These are phyloP conservation scores for Zosterops lateralis DNA, from an alignment of 2,113 vertebrate species.

Conservation along the genomic window DNA sequence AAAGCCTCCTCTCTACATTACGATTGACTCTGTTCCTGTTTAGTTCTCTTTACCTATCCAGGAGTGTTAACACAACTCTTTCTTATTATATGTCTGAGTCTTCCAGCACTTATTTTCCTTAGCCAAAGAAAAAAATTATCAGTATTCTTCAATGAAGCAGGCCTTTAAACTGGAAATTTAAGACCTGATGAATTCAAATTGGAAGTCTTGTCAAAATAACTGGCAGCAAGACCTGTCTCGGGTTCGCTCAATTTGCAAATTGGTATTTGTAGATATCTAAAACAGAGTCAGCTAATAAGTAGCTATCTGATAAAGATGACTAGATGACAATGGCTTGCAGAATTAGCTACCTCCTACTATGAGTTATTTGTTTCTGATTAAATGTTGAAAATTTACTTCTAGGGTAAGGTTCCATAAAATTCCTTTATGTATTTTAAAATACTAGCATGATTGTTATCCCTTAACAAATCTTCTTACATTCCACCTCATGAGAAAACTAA, in stretches of 20 bases:
- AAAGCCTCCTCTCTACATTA: neutral
- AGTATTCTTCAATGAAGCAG: neutral
- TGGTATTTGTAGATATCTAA: neutral
- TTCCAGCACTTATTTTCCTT: neutral
- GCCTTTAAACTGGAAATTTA: neutral
- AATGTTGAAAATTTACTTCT: neutral
- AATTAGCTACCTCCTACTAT: neutral
- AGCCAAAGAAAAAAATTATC: neutral
- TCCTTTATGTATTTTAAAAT: neutral
- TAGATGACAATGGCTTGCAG: neutral
- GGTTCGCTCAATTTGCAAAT: neutral
- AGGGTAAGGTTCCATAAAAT: accelerated
- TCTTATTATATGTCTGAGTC: neutral
- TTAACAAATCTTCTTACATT: neutral
- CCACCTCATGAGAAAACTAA: neutral
- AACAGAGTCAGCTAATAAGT: neutral
- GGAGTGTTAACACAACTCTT: neutral
- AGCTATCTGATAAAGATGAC: neutral
- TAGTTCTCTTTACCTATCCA: neutral
- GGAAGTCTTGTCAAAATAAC: neutral
- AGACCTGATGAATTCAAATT: neutral
- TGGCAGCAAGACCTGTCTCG: neutral
- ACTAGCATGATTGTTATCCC: neutral
- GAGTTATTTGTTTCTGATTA: neutral
- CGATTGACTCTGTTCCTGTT: neutral